Evolutionary conservation across 2,888 invertebrate genomes (phyloP).

Genomic region (Disparrhopalites patrizii): DNA sequence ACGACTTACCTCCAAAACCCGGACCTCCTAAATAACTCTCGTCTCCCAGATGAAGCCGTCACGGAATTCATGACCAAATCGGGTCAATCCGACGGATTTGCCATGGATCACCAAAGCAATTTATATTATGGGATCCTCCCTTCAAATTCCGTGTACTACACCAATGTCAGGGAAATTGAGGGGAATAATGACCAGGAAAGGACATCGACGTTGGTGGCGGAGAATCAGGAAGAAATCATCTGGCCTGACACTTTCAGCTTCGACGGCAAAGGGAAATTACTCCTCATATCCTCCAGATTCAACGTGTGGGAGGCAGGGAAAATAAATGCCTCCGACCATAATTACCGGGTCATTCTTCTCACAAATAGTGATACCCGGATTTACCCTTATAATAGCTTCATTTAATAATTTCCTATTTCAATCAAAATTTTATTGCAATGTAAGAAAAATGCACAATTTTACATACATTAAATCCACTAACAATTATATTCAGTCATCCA

Average conservation of each 20-base stretch:
- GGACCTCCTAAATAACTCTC: neutral
- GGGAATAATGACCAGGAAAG: neutral
- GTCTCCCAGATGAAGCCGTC: neutral
- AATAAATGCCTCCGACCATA: neutral
- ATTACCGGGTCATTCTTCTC: neutral
- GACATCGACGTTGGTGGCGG: neutral
- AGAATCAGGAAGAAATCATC: neutral
- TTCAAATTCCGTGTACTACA: neutral
- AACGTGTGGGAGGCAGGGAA: neutral
- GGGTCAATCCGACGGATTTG: neutral
- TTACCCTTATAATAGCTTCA: neutral
- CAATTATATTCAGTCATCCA: no score
- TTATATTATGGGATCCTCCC: neutral
- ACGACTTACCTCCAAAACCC: neutral
- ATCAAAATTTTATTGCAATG: no score
- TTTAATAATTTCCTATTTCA: no score
- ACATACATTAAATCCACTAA: no score
- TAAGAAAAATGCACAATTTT: no score
- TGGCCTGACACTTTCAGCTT: neutral
- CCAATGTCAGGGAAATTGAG: neutral
- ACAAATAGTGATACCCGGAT: neutral
- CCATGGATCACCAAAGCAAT: neutral
- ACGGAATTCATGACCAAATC: neutral
- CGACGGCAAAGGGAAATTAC: neutral
- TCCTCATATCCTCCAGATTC: neutral